Percentiles rank a stretch among this genome's conserved stretches.
Evolutionary conservation across 2,888 invertebrate species (phyloP).

Genomic region (Drosophila anomelani): DNA sequence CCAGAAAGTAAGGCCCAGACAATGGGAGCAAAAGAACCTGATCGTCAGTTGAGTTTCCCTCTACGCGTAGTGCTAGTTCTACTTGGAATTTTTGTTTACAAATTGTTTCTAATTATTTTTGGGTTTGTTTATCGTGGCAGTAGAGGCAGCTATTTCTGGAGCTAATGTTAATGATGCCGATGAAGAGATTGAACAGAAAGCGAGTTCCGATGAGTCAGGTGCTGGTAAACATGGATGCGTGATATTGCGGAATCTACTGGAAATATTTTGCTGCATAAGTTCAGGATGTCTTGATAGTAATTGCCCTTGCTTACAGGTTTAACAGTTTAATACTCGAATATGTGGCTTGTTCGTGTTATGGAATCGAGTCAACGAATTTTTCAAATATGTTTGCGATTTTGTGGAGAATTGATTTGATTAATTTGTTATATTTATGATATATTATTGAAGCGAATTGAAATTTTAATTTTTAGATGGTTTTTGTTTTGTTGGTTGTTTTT

Average conservation of each 20-base stretch:
- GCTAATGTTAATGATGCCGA: slow-evolving; percentile 34
- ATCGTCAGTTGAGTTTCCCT: slow-evolving; percentile 52
- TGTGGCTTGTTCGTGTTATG: slow-evolving; percentile 53
- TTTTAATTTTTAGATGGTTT: slow-evolving; percentile 46
- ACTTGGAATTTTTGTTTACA: slow-evolving; percentile 63
- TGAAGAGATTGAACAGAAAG: slow-evolving; percentile 39
- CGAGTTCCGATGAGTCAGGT: slow-evolving; percentile 24
- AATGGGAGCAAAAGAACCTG: slow-evolving; percentile 43
- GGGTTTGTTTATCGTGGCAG: slow-evolving; percentile 61
- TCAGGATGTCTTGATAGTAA: slow-evolving; percentile 25
- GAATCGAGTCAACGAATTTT: slow-evolving; percentile 64
- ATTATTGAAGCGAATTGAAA: slow-evolving; percentile 65
- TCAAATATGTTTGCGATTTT: slow-evolving; percentile 52
- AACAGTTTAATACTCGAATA: slow-evolving; percentile 71
- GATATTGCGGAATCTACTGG: slow-evolving; percentile 13
- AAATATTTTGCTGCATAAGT: slow-evolving; percentile 36
- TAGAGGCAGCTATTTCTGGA: slow-evolving; percentile 58
- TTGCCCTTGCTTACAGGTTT: slow-evolving; percentile 68
- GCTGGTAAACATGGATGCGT: slow-evolving; percentile 6
- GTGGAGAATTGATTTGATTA: slow-evolving; percentile 68
- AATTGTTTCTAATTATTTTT: slow-evolving; percentile 70
- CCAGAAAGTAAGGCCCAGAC: slow-evolving; percentile 14
- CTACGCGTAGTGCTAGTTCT: slow-evolving; percentile 31
- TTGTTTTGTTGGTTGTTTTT: slow-evolving; percentile 29
- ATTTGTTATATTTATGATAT: slow-evolving; percentile 54